Evolutionary conservation across 2,888 invertebrate genomes (phyloP).

Genomic region (Phyto melanocephala): DNA sequence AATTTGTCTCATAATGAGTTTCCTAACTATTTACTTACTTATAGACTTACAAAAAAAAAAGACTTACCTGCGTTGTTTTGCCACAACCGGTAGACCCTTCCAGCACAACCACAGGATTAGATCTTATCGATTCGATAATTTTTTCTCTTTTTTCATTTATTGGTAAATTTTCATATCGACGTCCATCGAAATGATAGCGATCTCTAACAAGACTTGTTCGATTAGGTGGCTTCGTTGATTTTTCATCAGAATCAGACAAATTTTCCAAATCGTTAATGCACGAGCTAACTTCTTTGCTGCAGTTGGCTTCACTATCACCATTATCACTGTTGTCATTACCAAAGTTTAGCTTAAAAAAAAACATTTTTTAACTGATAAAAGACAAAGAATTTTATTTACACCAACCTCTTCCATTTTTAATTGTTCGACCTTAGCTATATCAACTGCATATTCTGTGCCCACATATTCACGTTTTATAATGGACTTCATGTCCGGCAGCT

Average conservation of each 20-base stretch:
- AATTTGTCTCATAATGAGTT: no score
- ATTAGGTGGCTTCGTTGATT: slow-evolving; percentile 50
- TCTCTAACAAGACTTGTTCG: slow-evolving; percentile 68
- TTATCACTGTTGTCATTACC: neutral
- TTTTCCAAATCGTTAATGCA: slow-evolving; percentile 73
- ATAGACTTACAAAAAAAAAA: neutral
- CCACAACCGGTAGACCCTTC: slow-evolving; percentile 98
- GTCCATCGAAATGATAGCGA: slow-evolving; percentile 73
- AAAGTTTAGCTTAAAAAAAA: slow-evolving; percentile 29
- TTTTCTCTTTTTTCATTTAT: slow-evolving; percentile 77
- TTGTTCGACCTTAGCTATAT: slow-evolving; percentile 69
- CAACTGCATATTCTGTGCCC: slow-evolving; percentile 71
- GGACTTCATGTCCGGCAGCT: slow-evolving; percentile 62
- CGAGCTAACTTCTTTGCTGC: slow-evolving; percentile 56
- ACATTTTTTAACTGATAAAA: neutral
- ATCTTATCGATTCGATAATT: slow-evolving; percentile 84
- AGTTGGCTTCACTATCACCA: slow-evolving; percentile 53
- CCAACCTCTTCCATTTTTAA: slow-evolving; percentile 71
- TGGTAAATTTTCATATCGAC: slow-evolving; percentile 72
- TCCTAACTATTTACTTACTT: no score
- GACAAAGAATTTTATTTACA: neutral
- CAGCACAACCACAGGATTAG: slow-evolving; percentile 86
- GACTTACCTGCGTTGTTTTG: slow-evolving; percentile 87
- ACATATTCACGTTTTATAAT: slow-evolving; percentile 70
- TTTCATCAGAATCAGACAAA: slow-evolving; percentile 66